A percentile compares a stretch with the other conserved stretches of the same genome.
Conservation (phyloP, 2,113 vertebrate species). For the Lagopus leucura region DNA sequence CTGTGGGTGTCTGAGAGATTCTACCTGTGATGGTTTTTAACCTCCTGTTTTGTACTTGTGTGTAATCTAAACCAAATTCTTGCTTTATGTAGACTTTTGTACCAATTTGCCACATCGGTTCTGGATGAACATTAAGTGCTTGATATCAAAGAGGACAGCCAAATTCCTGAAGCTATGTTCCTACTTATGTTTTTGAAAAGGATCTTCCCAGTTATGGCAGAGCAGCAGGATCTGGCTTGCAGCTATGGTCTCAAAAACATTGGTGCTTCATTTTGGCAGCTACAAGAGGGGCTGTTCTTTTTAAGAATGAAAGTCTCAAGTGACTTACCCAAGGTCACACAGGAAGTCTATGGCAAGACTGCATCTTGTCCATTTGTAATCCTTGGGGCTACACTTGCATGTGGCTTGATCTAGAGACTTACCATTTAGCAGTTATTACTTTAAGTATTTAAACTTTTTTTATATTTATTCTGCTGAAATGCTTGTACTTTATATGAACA, state of each 20-base stretch:
- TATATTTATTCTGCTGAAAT: neutral
- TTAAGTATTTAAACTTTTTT: neutral
- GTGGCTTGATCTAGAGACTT: neutral
- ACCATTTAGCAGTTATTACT: neutral
- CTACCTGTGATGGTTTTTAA: neutral
- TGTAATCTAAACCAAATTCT: neutral
- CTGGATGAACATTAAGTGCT: neutral
- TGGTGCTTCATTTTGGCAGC: slow-evolving; percentile 25
- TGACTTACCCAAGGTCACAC: slow-evolving; percentile 51
- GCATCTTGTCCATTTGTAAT: slow-evolving; percentile 54
- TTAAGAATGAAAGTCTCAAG: slow-evolving; percentile 56
- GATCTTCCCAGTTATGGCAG: neutral
- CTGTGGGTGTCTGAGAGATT: neutral
- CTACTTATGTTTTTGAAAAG: neutral
- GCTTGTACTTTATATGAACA: neutral
- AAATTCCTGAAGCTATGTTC: neutral
- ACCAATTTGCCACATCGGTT: neutral
- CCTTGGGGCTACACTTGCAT: neutral
- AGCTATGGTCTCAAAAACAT: slow-evolving; percentile 13
- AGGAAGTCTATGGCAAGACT: slow-evolving; percentile 46
- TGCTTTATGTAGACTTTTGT: neutral
- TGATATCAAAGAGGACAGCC: neutral
- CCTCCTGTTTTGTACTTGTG: neutral
- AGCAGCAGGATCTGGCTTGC: neutral
- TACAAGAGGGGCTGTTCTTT: slow-evolving; percentile 48